phyloP scores from a whole-genome alignment of 2,888 invertebrate genomes.

The Listrodromus nycthemerus region DNA sequence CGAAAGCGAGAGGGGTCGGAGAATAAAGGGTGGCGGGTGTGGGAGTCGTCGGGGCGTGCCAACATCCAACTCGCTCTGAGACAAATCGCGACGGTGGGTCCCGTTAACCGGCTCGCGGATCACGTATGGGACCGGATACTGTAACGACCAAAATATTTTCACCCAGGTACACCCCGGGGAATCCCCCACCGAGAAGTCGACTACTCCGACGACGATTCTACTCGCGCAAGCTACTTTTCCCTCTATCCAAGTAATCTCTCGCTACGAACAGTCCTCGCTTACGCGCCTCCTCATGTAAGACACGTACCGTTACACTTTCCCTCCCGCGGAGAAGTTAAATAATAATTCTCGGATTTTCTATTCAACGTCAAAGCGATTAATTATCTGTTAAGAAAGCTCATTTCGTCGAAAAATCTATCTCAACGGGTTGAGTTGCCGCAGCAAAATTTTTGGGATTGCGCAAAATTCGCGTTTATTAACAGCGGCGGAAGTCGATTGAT shows the following conservation, averaged over 20 bases:
- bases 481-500: too few species aligned
- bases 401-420: not conserved
- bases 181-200: slow-evolving; percentile 35
- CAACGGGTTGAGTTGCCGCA: not conserved
- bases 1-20: slow-evolving; percentile 23
- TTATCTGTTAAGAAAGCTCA: not conserved
- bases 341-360: not conserved
- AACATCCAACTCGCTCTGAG: slow-evolving; percentile 50
- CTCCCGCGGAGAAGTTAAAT: not conserved
- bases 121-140: slow-evolving; percentile 68
- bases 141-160: slow-evolving; percentile 75
- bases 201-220: slow-evolving; percentile 46
- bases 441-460: too few species aligned
- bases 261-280: not conserved
- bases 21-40: slow-evolving; percentile 19
- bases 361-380: not conserved
- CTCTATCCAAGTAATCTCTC: slow-evolving; percentile 41
- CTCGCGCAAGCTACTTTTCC: slow-evolving; percentile 32
- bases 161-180: slow-evolving; percentile 71
- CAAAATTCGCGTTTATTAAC: too few species aligned
- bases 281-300: not conserved
- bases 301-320: not conserved
- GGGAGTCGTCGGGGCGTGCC: slow-evolving; percentile 50
- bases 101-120: slow-evolving; percentile 59
- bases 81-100: slow-evolving; percentile 66